Conservation (phyloP, 2,888 invertebrate genomes). For the Toxonevra muliebris region DNA sequence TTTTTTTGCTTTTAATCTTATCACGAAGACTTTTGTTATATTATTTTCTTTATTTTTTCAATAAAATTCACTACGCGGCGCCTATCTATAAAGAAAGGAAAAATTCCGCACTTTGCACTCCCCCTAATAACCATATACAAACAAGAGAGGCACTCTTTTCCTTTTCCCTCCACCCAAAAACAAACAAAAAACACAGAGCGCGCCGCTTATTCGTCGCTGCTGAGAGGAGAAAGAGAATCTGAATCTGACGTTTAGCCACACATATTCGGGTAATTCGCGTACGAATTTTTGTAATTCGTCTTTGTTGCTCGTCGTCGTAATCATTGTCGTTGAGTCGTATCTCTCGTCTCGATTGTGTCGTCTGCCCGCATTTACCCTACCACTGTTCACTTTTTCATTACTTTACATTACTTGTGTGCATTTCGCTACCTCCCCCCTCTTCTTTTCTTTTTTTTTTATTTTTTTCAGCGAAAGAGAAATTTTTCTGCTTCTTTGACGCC, state of each 20-base stretch:
- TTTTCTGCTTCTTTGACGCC: background rate
- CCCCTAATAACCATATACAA: too few species aligned
- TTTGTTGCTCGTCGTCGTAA: constrained; percentile 24
- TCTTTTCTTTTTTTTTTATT: background rate
- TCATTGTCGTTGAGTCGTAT: constrained; percentile 10
- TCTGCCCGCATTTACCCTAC: background rate
- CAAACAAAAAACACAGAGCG: too few species aligned
- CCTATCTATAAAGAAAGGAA: too few species aligned
- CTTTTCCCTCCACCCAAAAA: too few species aligned
- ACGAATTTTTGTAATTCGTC: constrained; percentile 29
- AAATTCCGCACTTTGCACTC: too few species aligned
- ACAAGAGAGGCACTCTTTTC: too few species aligned
- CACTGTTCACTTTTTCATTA: background rate
- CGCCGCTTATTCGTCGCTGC: too few species aligned
- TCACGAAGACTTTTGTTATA: too few species aligned
- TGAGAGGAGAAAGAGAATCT: background rate
- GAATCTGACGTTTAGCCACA: constrained; percentile 6
- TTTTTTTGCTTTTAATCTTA: too few species aligned
- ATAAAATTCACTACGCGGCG: too few species aligned
- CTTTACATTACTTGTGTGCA: background rate
- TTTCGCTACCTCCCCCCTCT: background rate
- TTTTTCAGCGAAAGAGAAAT: background rate
- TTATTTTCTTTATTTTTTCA: too few species aligned
- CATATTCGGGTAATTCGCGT: constrained; percentile 25
- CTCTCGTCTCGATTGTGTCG: background rate